Evolutionary conservation across 2,113 vertebrate species (phyloP).

Genomic region (Tricholaema leucomelas): DNA sequence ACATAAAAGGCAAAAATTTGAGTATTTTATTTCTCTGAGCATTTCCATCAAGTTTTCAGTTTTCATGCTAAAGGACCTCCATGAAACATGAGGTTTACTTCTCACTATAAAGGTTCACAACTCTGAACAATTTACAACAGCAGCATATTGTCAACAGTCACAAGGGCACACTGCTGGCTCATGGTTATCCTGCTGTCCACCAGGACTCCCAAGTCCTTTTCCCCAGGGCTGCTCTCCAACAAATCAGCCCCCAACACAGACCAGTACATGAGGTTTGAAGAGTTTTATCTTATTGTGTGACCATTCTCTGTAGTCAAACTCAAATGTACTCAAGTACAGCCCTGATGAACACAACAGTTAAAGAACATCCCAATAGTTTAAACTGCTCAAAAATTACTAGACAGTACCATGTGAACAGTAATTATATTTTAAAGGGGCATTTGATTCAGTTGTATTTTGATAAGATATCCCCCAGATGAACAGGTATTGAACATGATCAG

Average conservation of each 20-base stretch:
- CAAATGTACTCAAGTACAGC: neutral
- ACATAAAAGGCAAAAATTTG: neutral
- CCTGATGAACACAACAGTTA: neutral
- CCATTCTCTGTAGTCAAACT: too few species aligned
- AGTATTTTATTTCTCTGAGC: neutral
- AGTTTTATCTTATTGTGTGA: too few species aligned
- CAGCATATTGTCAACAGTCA: too few species aligned
- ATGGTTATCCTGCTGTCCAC: too few species aligned
- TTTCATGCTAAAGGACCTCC: neutral
- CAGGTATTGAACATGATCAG: neutral
- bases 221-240: too few species aligned
- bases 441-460: neutral
- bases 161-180: too few species aligned
- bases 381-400: neutral
- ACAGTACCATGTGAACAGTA: neutral
- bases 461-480: neutral
- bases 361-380: neutral
- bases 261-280: too few species aligned
- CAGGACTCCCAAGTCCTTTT: too few species aligned
- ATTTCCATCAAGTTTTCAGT: neutral
- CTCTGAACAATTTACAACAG: neutral
- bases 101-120: neutral
- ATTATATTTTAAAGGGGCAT: neutral
- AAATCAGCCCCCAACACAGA: too few species aligned
- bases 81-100: neutral